Evolutionary conservation across 2,797 vertebrate species (phyloP).

Genomic region (Acrossocheilus fasciatus): DNA sequence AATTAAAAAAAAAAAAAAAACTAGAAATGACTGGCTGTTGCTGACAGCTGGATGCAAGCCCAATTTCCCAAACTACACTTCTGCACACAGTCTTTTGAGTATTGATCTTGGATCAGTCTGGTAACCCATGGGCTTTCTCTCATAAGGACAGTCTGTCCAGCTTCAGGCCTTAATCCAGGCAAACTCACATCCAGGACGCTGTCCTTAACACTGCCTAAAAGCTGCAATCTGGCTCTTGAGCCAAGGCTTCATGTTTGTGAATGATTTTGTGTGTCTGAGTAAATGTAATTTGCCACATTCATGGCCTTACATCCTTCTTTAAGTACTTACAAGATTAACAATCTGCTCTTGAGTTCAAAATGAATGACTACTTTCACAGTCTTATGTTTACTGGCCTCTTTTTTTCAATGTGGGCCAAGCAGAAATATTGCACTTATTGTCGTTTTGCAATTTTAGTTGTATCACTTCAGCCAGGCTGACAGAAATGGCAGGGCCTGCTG

Average conservation of each 20-base stretch:
- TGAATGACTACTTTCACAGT: slow-evolving; percentile 43
- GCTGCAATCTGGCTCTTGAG: slow-evolving; percentile 37
- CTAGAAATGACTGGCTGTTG: not conserved
- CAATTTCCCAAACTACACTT: slow-evolving; percentile 15
- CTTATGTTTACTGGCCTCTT: slow-evolving; percentile 6
- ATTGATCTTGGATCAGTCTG: slow-evolving; percentile 11
- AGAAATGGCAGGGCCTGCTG: slow-evolving; percentile 29
- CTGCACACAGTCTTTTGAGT: not conserved
- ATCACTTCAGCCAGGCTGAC: slow-evolving; percentile 40
- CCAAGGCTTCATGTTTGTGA: slow-evolving; percentile 36
- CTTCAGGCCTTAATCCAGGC: slow-evolving; percentile 34
- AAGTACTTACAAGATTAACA: slow-evolving; percentile 45
- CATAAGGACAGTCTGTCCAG: slow-evolving; percentile 31
- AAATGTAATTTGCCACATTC: slow-evolving; percentile 35
- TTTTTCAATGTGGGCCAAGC: not conserved
- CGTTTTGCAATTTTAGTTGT: slow-evolving; percentile 33
- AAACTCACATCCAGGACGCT: not conserved
- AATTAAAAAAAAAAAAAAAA: not conserved
- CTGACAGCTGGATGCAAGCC: not conserved
- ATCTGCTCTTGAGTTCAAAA: slow-evolving; percentile 31
- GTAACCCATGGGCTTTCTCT: slow-evolving; percentile 6
- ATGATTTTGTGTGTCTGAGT: slow-evolving; percentile 28
- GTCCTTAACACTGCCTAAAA: slow-evolving; percentile 8
- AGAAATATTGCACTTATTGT: slow-evolving; percentile 24
- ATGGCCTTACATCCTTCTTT: slow-evolving; percentile 37